Evolutionary conservation across 2,113 vertebrate species (phyloP).

Genomic region (Poeciliopsis prolifica): DNA sequence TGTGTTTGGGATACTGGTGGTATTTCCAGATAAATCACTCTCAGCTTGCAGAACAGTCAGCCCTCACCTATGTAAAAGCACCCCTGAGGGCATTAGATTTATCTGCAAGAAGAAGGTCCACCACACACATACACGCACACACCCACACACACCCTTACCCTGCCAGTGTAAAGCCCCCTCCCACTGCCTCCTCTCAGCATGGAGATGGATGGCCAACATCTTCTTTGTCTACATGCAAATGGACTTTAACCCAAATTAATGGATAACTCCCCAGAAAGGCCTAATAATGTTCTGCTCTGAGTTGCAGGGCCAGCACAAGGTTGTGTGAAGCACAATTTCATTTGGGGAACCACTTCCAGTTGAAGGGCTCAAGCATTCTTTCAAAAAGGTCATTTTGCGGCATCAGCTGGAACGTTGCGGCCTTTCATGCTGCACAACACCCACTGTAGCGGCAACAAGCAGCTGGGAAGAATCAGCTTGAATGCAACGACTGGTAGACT

Average conservation of each 20-base stretch:
- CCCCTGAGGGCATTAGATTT: conserved; percentile 81
- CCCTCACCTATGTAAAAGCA: conserved; percentile 84
- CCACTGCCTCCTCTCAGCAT: conserved; percentile 62
- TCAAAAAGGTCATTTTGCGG: background rate
- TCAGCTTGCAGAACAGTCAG: conserved; percentile 76
- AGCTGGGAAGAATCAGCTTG: background rate
- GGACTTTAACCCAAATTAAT: conserved; percentile 82
- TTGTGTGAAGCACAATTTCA: conserved; percentile 6
- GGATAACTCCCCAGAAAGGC: conserved; percentile 79
- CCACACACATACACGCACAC: conserved; percentile 14
- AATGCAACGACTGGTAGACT: background rate
- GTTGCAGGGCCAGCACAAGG: background rate
- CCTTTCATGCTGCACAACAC: no score
- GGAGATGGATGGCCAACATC: conserved; percentile 79
- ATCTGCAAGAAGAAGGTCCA: conserved; percentile 79
- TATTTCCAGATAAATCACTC: conserved; percentile 81
- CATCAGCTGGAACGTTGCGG: background rate
- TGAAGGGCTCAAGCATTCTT: background rate
- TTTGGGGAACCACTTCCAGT: conserved; percentile 12
- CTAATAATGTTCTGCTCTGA: conserved; percentile 72
- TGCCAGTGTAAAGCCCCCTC: conserved; percentile 39
- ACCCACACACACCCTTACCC: background rate
- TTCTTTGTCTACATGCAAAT: conserved; percentile 84
- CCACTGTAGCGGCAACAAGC: no score
- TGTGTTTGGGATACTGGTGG: conserved; percentile 49